Evolutionary conservation across 2,888 invertebrate genomes (phyloP).

Genomic region (Monoplex corrugatus): DNA sequence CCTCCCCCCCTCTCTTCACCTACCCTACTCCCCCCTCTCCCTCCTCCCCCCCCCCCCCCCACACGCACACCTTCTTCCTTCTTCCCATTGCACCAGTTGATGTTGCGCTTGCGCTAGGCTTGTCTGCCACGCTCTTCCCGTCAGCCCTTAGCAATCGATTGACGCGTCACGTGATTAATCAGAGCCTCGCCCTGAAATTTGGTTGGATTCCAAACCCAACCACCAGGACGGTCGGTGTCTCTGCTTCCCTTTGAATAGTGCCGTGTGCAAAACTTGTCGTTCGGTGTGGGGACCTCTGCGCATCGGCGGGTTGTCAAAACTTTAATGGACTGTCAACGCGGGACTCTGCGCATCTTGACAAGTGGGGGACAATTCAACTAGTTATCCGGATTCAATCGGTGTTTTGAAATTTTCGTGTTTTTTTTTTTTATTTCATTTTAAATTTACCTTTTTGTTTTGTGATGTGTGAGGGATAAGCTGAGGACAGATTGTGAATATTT

Average conservation of each 20-base stretch:
- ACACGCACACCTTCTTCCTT: no score
- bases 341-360: no score
- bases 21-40: no score
- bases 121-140: slow-evolving; percentile 22
- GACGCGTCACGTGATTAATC: slow-evolving; percentile 42
- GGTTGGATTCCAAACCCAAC: no score
- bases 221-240: no score
- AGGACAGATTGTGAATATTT: neutral
- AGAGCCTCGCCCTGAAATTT: slow-evolving; percentile 16
- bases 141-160: slow-evolving; percentile 26
- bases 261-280: slow-evolving; percentile 23
- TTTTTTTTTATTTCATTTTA: no score
- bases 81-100: no score
- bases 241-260: slow-evolving; percentile 32
- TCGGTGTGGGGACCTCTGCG: neutral
- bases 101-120: neutral
- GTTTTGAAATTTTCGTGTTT: neutral
- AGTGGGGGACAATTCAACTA: no score
- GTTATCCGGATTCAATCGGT: neutral
- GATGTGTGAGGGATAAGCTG: neutral
- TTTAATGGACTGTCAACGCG: no score
- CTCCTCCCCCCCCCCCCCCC: no score
- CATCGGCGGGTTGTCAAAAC: neutral
- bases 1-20: no score
- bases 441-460: neutral